Conservation (phyloP, 2,888 invertebrate genomes). For the Zygothrica quintamaculata region DNA sequence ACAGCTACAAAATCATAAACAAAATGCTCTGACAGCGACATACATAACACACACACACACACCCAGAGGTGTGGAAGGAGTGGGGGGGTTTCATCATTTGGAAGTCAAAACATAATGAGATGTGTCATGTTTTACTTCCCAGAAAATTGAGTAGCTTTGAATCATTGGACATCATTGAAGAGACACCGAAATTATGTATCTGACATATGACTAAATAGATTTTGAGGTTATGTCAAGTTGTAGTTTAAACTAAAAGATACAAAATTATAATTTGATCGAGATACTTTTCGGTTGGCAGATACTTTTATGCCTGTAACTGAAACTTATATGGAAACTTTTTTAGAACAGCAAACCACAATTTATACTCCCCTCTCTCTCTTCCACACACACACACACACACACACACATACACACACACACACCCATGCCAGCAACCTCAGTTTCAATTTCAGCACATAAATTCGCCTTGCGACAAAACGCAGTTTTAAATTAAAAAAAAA, state of each 20-base stretch:
- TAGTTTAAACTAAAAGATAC: background rate
- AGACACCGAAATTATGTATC: constrained; percentile 48
- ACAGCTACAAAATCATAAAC: constrained; percentile 82
- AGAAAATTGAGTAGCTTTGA: constrained; percentile 47
- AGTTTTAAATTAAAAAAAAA: constrained; percentile 65
- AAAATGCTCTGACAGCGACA: constrained; percentile 71
- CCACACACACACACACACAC: background rate
- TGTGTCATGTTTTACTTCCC: constrained; percentile 73
- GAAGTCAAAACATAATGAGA: constrained; percentile 70
- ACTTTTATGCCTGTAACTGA: no score
- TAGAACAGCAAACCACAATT: no score
- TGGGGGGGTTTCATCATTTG: constrained; percentile 53
- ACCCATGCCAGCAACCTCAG: constrained; percentile 34
- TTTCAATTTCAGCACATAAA: constrained; percentile 74
- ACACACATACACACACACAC: constrained; percentile 6
- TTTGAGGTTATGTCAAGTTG: constrained; percentile 2
- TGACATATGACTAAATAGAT: constrained; percentile 65
- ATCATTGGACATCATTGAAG: constrained; percentile 43
- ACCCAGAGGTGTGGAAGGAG: constrained; percentile 2
- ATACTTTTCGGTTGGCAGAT: no score
- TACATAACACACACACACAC: constrained; percentile 34
- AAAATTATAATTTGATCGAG: background rate
- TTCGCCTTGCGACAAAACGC: constrained; percentile 62
- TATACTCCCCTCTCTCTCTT: background rate
- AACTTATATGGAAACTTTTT: no score